Percentiles rank a stretch among this genome's conserved stretches.
phyloP scores from a whole-genome alignment of 2,888 invertebrate species.

The Polietes domitor region DNA sequence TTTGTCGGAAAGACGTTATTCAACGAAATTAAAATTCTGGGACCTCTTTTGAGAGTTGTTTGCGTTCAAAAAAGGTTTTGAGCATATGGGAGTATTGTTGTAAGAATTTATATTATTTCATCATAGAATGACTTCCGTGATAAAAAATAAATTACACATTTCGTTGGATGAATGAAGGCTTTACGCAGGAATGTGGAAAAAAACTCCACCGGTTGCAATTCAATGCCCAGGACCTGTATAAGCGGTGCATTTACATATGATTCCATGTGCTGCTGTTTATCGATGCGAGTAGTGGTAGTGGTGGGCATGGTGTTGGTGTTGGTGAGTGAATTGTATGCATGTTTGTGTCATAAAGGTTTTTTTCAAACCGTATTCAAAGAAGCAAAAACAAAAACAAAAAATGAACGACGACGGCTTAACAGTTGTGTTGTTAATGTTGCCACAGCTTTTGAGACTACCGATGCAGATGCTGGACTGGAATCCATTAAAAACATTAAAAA shows the following conservation, averaged over 20 bases:
- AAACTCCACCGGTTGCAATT: neutral
- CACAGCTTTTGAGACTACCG: slow-evolving; percentile 61
- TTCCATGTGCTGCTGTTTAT: neutral
- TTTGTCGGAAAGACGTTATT: too few relatives aligned
- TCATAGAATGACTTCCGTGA: too few relatives aligned
- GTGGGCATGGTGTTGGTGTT: neutral
- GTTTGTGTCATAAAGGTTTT: slow-evolving; percentile 63
- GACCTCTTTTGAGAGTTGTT: too few relatives aligned
- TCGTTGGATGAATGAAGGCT: too few relatives aligned
- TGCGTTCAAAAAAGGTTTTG: too few relatives aligned
- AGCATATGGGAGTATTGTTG: too few relatives aligned
- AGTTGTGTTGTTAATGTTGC: slow-evolving; percentile 58
- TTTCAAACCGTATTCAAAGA: slow-evolving; percentile 10
- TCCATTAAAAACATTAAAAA: slow-evolving; percentile 71
- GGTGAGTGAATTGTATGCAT: slow-evolving; percentile 56
- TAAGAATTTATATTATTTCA: too few relatives aligned
- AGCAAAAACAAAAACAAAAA: neutral
- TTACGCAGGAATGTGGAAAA: too few relatives aligned
- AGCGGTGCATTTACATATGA: slow-evolving; percentile 26
- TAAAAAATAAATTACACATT: too few relatives aligned
- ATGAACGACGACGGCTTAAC: slow-evolving; percentile 46
- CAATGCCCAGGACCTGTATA: neutral
- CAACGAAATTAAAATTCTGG: too few relatives aligned
- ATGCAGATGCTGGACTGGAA: slow-evolving; percentile 67
- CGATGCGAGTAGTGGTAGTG: neutral